Conservation (phyloP, 2,113 vertebrate species). For the Arizona elegans region DNA sequence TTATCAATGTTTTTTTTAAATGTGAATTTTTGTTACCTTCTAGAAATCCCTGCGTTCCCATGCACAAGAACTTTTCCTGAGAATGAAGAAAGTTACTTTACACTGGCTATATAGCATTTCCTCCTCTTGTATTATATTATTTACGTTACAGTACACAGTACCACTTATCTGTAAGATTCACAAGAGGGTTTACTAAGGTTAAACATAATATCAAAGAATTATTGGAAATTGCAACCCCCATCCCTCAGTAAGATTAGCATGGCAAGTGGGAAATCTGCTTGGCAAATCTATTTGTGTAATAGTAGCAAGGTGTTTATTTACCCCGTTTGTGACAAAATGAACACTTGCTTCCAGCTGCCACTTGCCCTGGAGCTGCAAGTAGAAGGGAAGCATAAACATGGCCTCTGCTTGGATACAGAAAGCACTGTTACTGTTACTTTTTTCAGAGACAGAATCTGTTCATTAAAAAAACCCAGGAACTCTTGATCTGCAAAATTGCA, state of each 20-base stretch:
- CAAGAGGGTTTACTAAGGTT: background rate
- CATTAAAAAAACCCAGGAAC: background rate
- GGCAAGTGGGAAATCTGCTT: background rate
- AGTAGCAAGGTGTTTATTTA: background rate
- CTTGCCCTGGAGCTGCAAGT: background rate
- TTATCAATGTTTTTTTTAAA: background rate
- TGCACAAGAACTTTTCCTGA: constrained; percentile 97
- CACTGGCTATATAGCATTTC: background rate
- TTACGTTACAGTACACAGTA: background rate
- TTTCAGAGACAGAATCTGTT: background rate
- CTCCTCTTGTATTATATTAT: background rate
- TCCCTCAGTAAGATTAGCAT: background rate
- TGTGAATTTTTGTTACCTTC: constrained; percentile 80
- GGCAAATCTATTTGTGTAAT: no score
- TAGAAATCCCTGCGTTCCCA: constrained; percentile 98
- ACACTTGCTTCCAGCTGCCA: background rate
- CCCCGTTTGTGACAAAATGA: background rate
- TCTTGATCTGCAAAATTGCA: background rate
- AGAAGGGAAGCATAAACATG: background rate
- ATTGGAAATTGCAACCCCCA: background rate
- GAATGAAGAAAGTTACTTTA: constrained; percentile 23
- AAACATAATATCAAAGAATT: background rate
- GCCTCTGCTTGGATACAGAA: background rate
- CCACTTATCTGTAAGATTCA: background rate
- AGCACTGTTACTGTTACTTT: background rate